Base-by-base conservation (phyloP, 2,797 vertebrate genomes). In the Macroramphosus scolopax region DNA sequence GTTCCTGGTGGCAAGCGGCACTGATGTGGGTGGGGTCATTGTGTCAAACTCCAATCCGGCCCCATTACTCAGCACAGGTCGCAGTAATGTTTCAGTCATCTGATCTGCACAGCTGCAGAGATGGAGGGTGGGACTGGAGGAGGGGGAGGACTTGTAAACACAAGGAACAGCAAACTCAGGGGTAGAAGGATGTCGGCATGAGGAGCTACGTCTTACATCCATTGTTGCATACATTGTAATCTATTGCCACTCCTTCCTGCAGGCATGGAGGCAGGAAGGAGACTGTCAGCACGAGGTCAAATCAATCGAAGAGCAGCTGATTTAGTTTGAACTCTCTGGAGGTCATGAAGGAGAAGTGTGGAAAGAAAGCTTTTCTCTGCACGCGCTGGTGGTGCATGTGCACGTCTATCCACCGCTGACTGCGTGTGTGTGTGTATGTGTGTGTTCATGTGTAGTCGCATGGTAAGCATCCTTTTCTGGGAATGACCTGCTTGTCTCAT, bases 401-500 rank as follows among this genome's bases (percentile, higher is more conserved):
- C n/a, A n/a, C n/a, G n/a, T n/a, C n/a, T n/a, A n/a, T n/a, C n/a
- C n/a, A n/a, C n/a, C n/a, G n/a, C n/a, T n/a, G n/a, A n/a, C n/a
- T n/a, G n/a, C n/a, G n/a, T n/a, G n/a, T n/a, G n/a, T 24, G 10
- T 14, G 18, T 44, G 32, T 35, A 30, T 37, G 37, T 18, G 15
- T 18, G 29, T 51, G 26, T 51, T 51, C 44, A 31, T 44, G 61
- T 65, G 63, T 63, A 70, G 57, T 50, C 51, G 31, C 60, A 59
- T 22, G 46, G 72, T 75, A 68, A 79, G 83, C 77, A 72, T 73
- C 76, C 75, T 77, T 72, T 76, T 50, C 72, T 42, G 62, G 60
- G 68, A 88, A 78, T 89, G 83, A 88, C 78, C 74, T 80, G 77
- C 83, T 83, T 86, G 88, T 75, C 78, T 84, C 55, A 81, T 41